Evolutionary conservation across 2,888 invertebrate genomes (phyloP).

Genomic region (Odontocolon sp.): DNA sequence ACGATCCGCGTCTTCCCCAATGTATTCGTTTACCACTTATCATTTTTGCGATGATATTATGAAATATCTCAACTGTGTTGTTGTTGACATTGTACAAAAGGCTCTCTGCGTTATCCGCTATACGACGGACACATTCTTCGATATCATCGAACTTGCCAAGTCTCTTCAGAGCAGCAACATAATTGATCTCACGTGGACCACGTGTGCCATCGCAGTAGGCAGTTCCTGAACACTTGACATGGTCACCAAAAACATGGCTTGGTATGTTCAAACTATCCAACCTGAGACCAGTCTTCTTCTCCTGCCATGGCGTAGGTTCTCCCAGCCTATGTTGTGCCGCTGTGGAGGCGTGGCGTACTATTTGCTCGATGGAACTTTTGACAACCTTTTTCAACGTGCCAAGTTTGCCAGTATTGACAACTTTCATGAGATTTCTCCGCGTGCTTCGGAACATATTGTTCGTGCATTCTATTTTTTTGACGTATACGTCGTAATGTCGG

Average conservation of each 20-base stretch:
- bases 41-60: slow-evolving; percentile 43
- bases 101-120: too few species aligned
- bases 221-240: slow-evolving; percentile 42
- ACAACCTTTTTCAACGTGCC: too few species aligned
- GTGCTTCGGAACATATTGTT: slow-evolving; percentile 71
- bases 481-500: slow-evolving; percentile 48
- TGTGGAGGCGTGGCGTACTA: too few species aligned
- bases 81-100: slow-evolving; percentile 52
- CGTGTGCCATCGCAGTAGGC: not conserved
- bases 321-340: too few species aligned
- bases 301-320: too few species aligned
- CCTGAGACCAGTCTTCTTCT: too few species aligned
- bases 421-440: too few species aligned
- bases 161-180: slow-evolving; percentile 25
- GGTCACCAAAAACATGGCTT: slow-evolving; percentile 62
- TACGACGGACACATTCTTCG: slow-evolving; percentile 37
- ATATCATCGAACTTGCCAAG: slow-evolving; percentile 50
- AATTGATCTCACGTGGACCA: slow-evolving; percentile 26
- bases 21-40: slow-evolving; percentile 67
- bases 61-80: slow-evolving; percentile 60
- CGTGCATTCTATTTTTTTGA: slow-evolving; percentile 73
- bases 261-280: slow-evolving; percentile 51
- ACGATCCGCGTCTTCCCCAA: slow-evolving; percentile 65
- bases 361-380: too few species aligned
- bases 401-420: too few species aligned